These are phyloP conservation scores for Agonum fuliginosum DNA, from an alignment of 2,888 invertebrate genomes.

Conservation along the genomic window DNA sequence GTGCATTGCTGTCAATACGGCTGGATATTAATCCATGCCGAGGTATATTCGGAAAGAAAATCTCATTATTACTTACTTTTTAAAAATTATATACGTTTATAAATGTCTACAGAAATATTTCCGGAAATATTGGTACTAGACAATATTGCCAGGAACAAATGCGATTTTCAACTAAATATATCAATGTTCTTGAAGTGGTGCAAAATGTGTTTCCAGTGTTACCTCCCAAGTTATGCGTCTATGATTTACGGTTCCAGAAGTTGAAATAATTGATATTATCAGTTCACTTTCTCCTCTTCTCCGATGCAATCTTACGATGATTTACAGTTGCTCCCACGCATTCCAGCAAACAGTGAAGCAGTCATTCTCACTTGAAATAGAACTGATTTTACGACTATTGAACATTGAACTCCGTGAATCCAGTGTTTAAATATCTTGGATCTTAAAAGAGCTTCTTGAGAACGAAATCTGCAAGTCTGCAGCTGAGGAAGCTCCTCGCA, in stretches of 20 bases:
- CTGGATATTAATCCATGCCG: too few species aligned
- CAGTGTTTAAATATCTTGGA: background rate
- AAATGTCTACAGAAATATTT: too few species aligned
- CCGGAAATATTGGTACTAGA: too few species aligned
- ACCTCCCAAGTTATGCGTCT: too few species aligned
- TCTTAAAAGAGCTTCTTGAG: background rate
- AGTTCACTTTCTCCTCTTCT: constrained; percentile 17
- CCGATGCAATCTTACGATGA: constrained; percentile 31
- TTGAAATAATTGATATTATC: constrained; percentile 40
- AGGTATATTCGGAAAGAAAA: too few species aligned
- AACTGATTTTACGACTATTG: constrained; percentile 13
- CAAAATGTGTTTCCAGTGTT: too few species aligned
- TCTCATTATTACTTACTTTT: too few species aligned
- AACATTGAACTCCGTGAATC: background rate
- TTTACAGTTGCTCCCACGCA: constrained; percentile 30
- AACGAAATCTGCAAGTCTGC: background rate
- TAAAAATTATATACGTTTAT: too few species aligned
- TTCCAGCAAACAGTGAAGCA: background rate
- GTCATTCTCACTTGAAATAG: background rate
- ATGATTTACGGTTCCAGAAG: constrained; percentile 27
- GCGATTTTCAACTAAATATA: too few species aligned
- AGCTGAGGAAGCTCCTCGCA: background rate
- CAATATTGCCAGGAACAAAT: too few species aligned
- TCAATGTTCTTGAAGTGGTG: too few species aligned
- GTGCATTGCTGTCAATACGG: too few species aligned